Evolutionary conservation across 2,888 invertebrate species (phyloP).

Genomic region (Heliconius aoede): DNA sequence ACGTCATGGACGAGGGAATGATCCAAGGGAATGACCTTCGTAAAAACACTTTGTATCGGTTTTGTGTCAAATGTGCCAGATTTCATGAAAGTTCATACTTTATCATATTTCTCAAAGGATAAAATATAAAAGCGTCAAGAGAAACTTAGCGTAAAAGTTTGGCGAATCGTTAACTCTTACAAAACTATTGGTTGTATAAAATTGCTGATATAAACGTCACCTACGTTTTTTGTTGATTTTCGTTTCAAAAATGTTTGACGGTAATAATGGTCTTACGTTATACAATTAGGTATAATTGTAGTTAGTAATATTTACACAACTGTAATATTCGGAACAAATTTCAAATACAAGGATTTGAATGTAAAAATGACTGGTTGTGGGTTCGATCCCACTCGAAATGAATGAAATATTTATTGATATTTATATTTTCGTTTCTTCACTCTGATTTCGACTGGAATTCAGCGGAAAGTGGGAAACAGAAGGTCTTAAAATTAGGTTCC

Average conservation of each 20-base stretch:
- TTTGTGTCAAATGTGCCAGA: constrained; percentile 26
- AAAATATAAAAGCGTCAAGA: constrained; percentile 28
- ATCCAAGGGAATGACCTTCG: background rate
- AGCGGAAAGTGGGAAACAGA: too few relatives aligned
- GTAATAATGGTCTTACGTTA: background rate
- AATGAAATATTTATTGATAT: too few relatives aligned
- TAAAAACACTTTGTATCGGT: constrained; percentile 8
- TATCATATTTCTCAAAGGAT: constrained; percentile 28
- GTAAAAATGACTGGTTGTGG: too few relatives aligned
- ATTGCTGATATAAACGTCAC: background rate
- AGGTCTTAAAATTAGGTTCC: too few relatives aligned
- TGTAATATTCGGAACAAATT: too few relatives aligned
- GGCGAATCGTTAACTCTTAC: constrained; percentile 30
- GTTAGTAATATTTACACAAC: background rate
- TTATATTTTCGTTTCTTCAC: too few relatives aligned
- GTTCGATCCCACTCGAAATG: too few relatives aligned
- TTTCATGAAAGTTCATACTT: constrained; percentile 30
- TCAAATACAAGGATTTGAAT: too few relatives aligned
- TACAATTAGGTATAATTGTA: background rate
- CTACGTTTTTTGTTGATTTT: background rate
- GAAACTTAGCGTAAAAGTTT: constrained; percentile 31
- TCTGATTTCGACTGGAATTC: too few relatives aligned
- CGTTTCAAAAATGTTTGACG: background rate
- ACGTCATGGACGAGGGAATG: background rate
- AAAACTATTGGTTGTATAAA: constrained; percentile 24